Evolutionary conservation across 2,113 vertebrate genomes (phyloP), one percentile per base, ranked within the genome.

Genomic region (Calidris pugnax): DNA sequence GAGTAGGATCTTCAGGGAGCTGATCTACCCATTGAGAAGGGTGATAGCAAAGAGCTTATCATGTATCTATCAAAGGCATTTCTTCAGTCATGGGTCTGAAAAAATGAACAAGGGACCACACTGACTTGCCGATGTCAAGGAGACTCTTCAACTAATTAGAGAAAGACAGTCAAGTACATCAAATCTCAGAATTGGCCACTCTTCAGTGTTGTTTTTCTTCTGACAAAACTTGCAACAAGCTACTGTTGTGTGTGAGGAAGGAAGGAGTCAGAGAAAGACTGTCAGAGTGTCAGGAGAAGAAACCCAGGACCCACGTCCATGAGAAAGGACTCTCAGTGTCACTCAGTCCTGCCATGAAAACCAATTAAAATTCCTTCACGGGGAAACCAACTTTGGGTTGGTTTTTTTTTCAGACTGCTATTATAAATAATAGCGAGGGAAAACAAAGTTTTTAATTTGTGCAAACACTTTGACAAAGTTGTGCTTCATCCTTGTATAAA

Each of bases 381-480:
- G 48, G 19, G n/a, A 93, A 84, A 59, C 7, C 55, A 63, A 0
- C n/a, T 78, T 64, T 8, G 47, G 28, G 14, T 24, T 59, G 32
- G 6, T 12, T 20, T 32, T 22, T 43, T 14, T 56, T 60, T 51
- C 74, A 77, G 56, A 12, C 33, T 27, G 50, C 51, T 88, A 64
- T 86, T 86, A 92, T 90, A 90, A 90, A 94, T 96, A 95, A 96
- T 81, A 91, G 71, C 77, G 39, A 93, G 64, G 64, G 48, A 90
- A 96, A 93, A 6, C 67, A 84, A 81, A 47, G 85, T 68, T 94
- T 93, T 88, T 93, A 83, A 96, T 95, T 94, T 92, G 85, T 90
- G 87, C 64, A 90, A 94, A 81, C 16, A 60, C 88, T 92, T 87
- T 72, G 73, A 96, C 80, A 81, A 94, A 78, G 88, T 26, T 77